Evolutionary conservation across 2,888 invertebrate species (phyloP).

Genomic region (Eutolmus rufibarbis): DNA sequence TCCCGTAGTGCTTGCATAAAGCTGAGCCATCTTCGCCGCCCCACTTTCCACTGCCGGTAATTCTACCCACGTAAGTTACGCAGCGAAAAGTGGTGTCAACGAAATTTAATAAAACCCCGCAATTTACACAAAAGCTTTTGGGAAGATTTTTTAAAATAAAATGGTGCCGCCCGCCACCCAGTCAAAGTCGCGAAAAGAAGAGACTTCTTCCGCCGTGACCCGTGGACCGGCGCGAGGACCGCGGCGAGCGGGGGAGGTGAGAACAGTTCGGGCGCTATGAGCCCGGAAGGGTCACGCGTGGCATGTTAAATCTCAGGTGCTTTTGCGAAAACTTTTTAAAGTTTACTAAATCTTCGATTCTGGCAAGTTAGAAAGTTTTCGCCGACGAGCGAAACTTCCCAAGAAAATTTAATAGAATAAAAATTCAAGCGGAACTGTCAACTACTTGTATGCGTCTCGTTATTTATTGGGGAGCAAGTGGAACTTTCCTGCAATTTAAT

Average conservation of each 20-base stretch:
- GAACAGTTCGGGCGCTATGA: background rate
- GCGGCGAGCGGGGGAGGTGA: background rate
- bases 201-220: background rate
- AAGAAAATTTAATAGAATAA: constrained; percentile 46
- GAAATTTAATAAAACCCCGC: constrained; percentile 46
- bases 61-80: constrained; percentile 42
- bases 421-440: constrained; percentile 45
- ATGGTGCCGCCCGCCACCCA: background rate
- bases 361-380: constrained; percentile 39
- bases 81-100: constrained; percentile 46
- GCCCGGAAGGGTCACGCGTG: constrained; percentile 29
- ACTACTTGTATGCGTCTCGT: constrained; percentile 35
- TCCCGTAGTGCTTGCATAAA: constrained; percentile 32
- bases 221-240: background rate
- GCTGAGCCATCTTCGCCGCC: constrained; percentile 10
- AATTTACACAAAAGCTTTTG: constrained; percentile 44
- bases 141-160: constrained; percentile 33
- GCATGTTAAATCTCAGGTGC: constrained; percentile 45
- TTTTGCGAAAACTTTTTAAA: constrained; percentile 42
- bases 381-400: constrained; percentile 28
- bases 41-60: background rate
- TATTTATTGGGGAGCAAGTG: constrained; percentile 42
- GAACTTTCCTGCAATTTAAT: constrained; percentile 24
- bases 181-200: background rate
- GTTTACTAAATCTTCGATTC: constrained; percentile 45